Evolutionary conservation across 2,113 vertebrate species (phyloP).

Genomic region (Nothoprocta perdicaria): DNA sequence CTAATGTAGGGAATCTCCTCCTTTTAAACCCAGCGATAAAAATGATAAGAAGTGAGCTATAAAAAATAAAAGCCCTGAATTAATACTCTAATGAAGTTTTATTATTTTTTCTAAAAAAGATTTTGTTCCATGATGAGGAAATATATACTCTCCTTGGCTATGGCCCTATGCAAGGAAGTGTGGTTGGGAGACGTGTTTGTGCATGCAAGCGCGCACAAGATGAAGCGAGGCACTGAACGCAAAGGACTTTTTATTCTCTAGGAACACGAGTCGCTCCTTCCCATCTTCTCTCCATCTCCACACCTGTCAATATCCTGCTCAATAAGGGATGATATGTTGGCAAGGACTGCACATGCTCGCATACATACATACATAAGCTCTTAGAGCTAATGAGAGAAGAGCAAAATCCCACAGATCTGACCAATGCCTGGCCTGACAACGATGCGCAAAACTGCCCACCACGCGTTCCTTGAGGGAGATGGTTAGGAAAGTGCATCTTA

Average conservation of each 20-base stretch:
- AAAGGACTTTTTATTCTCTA: background rate
- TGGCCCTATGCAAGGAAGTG: background rate
- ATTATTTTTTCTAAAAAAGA: slow-evolving; percentile 71
- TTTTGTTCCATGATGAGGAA: slow-evolving; percentile 65
- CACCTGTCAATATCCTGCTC: slow-evolving; percentile 51
- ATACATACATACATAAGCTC: background rate
- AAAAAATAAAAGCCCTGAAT: slow-evolving; percentile 68
- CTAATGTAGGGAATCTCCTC: slow-evolving; percentile 66
- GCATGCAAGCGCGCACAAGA: accelerated
- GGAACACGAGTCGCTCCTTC: slow-evolving; percentile 36
- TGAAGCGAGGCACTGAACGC: background rate
- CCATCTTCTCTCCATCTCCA: background rate
- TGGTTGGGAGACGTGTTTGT: background rate
- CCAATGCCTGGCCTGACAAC: background rate
- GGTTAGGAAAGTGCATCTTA: background rate
- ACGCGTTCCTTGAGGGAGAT: background rate
- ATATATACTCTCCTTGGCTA: slow-evolving; percentile 63
- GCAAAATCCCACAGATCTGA: background rate
- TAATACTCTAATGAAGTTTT: slow-evolving; percentile 75
- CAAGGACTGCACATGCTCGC: background rate
- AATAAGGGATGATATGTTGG: slow-evolving; percentile 12
- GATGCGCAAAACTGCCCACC: background rate
- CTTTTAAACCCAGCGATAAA: slow-evolving; percentile 70
- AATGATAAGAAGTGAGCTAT: slow-evolving; percentile 64
- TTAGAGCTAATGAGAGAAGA: background rate